phyloP scores from a whole-genome alignment of 2,888 invertebrate genomes.

The Polydrusus pterygomalis region DNA sequence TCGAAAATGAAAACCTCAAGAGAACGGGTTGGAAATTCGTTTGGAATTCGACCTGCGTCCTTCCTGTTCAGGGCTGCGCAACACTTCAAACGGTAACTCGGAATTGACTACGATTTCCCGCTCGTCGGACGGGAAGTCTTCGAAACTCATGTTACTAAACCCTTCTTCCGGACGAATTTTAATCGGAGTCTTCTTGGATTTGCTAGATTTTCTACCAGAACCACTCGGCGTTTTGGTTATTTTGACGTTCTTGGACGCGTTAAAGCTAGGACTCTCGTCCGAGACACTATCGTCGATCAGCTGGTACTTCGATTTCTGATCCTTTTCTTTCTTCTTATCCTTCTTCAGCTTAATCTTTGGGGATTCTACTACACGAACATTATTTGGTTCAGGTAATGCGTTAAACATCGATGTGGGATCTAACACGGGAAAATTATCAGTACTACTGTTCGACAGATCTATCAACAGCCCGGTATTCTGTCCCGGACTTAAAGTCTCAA shows the following conservation, averaged over 20 bases:
- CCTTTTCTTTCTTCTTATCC: slow-evolving; percentile 67
- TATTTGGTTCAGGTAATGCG: slow-evolving; percentile 1
- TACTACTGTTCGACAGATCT: slow-evolving; percentile 48
- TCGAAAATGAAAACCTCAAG: slow-evolving; percentile 51
- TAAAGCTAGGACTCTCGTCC: slow-evolving; percentile 65
- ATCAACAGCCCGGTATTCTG: slow-evolving; percentile 39
- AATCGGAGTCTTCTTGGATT: slow-evolving; percentile 64
- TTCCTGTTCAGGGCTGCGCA: slow-evolving; percentile 74
- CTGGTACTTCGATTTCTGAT: slow-evolving; percentile 74
- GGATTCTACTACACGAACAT: slow-evolving; percentile 22
- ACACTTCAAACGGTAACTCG: slow-evolving; percentile 79
- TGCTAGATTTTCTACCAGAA: slow-evolving; percentile 64
- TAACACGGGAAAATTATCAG: slow-evolving; percentile 32
- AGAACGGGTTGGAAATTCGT: slow-evolving; percentile 75
- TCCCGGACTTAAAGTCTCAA: slow-evolving; percentile 10
- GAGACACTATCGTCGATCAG: slow-evolving; percentile 73
- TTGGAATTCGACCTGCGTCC: slow-evolving; percentile 73
- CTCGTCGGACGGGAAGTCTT: slow-evolving; percentile 82
- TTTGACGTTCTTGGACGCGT: slow-evolving; percentile 59
- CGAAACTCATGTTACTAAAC: slow-evolving; percentile 85
- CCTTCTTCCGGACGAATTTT: slow-evolving; percentile 73
- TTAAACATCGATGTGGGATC: slow-evolving; percentile 31
- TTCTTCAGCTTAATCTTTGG: slow-evolving; percentile 58
- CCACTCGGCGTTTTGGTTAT: slow-evolving; percentile 64
- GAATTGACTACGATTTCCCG: slow-evolving; percentile 71